Evolutionary conservation across 2,113 vertebrate genomes (phyloP).

Genomic region (Pica pica): DNA sequence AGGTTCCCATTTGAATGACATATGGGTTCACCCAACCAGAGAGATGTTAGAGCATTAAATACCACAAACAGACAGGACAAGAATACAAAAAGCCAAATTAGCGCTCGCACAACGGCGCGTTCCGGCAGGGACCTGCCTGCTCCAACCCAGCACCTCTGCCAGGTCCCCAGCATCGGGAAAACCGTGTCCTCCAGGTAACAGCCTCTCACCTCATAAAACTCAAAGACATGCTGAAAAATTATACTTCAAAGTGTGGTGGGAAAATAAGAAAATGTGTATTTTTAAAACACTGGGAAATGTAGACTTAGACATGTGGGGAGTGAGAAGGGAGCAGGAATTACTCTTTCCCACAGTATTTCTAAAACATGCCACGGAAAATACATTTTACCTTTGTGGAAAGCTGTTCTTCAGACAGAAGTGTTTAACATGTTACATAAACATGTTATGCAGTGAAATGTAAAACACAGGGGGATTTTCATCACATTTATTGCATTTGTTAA

Average conservation of each 20-base stretch:
- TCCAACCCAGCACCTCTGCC: background rate
- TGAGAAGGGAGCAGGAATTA: background rate
- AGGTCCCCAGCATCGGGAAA: background rate
- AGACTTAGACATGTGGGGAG: background rate
- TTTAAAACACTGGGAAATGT: background rate
- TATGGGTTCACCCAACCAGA: constrained; percentile 88
- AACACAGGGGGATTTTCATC: constrained; percentile 69
- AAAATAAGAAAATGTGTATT: background rate
- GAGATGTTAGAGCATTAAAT: constrained; percentile 78
- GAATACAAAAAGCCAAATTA: constrained; percentile 76
- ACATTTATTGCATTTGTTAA: constrained; percentile 67
- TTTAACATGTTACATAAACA: constrained; percentile 70
- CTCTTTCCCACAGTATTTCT: constrained; percentile 22
- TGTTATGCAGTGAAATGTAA: constrained; percentile 65
- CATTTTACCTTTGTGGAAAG: constrained; percentile 53
- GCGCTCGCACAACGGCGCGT: background rate
- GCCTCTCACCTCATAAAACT: constrained; percentile 7
- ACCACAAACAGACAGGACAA: constrained; percentile 75
- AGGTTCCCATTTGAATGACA: constrained; percentile 86
- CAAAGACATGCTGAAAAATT: background rate
- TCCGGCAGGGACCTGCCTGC: background rate
- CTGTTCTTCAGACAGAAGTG: constrained; percentile 59
- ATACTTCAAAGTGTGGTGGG: background rate
- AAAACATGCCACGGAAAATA: constrained; percentile 21
- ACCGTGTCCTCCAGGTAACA: background rate